Evolutionary conservation across 2,113 vertebrate species (phyloP), one percentile per base, ranked within the genome.

Genomic region (Notothenia coriiceps): DNA sequence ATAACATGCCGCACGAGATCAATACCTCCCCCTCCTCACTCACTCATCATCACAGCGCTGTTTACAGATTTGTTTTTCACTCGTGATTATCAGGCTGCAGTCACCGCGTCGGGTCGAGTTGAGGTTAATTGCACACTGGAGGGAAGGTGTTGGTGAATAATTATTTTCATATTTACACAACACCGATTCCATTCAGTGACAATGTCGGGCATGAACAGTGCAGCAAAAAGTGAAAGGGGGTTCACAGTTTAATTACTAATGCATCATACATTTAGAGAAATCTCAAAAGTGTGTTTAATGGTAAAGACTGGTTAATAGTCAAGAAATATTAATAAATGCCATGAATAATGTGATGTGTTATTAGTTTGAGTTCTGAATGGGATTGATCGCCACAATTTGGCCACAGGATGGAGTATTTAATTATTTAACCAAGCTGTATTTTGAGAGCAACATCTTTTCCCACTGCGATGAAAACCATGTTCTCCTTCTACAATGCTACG

Each of bases 1-100:
- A 84, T 84, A 78, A 72, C 80, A 57, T 81, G 85, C 80, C 61
- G 14, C 72, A 0, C 49, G 4, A 15, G 83, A 90, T 93, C 88
- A 20, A 93, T 93, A 84, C 55, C 74, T 20, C 11, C 67, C 71
- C 81, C 25, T 79, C 40, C 68, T 61, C 74, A 57, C 83, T 61
- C 60, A 1, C 79, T 73, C 80, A 59, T 81, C 78, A 74, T 43
- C 44, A 0, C 66, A 6, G 69, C 18, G 7, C 74, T 43, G 61
- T 5, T 29, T 44, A 40, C 35, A n/a, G 74, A 74, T 70, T 75
- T 40, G 35, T 40, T 47, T 77, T 46, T 73, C 54, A 29, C 46
- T 73, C 44, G 43, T 82, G 79, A 80, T 83, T 68, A 88, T 82
- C 82, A 57, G 75, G 18, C 64, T 46, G 22, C 72, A 29, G 50